Conservation (phyloP, 2,888 invertebrate genomes). For the Conomelus anceps region DNA sequence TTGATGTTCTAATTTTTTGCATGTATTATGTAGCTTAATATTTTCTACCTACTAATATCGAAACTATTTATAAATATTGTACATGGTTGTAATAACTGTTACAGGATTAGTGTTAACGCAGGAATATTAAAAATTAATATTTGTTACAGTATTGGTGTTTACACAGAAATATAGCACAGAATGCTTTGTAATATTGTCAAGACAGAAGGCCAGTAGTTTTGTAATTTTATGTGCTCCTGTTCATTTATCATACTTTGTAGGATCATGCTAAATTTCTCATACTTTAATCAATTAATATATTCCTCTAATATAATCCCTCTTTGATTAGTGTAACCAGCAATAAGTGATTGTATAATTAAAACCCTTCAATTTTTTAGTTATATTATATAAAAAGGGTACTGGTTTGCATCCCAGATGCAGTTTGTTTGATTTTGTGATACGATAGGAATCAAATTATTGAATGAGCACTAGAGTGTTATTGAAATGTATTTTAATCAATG, state of each 20-base stretch:
- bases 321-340: not conserved
- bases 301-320: not conserved
- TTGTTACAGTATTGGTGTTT: not conserved
- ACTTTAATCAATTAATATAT: not conserved
- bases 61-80: not conserved
- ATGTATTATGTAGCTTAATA: not conserved
- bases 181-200: not conserved
- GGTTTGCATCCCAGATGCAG: not conserved
- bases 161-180: not conserved
- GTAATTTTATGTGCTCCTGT: too few species aligned
- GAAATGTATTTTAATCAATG: not conserved
- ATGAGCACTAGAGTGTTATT: too few species aligned
- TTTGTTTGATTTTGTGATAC: not conserved
- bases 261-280: too few species aligned
- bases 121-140: not conserved
- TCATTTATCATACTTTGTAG: too few species aligned
- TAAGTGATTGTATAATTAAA: not conserved
- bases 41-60: not conserved
- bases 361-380: not conserved
- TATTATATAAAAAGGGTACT: not conserved
- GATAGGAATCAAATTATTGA: too few species aligned
- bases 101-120: not conserved
- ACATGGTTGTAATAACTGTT: not conserved
- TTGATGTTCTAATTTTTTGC: not conserved
- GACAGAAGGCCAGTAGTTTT: not conserved